A percentile compares a stretch with the other conserved stretches of the same genome.
Conservation (phyloP, 1,140 invertebrate genomes). For the Calycopis cecrops region DNA sequence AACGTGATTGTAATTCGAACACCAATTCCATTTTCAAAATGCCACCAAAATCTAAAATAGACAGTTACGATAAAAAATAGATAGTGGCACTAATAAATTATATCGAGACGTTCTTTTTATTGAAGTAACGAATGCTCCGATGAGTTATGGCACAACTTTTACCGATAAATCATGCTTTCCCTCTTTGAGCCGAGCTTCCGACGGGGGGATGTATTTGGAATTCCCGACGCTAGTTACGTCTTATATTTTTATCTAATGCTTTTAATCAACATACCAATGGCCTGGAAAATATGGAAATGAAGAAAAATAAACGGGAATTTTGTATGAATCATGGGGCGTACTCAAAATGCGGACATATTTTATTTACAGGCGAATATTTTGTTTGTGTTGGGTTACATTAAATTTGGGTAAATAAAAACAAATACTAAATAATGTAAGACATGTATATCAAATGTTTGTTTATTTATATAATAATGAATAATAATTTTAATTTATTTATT, state of each 20-base stretch:
- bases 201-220: constrained; percentile 24
- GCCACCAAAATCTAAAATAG: constrained; percentile 49
- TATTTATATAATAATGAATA: no score
- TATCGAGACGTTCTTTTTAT: constrained; percentile 68
- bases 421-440: no score
- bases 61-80: constrained; percentile 61
- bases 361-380: constrained; percentile 1
- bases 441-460: no score
- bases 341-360: not conserved
- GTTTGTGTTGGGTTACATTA: not conserved
- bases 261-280: constrained; percentile 18
- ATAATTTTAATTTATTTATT: no score
- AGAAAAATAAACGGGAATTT: not conserved
- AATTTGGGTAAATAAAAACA: not conserved
- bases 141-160: constrained; percentile 70
- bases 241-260: constrained; percentile 14
- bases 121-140: constrained; percentile 70
- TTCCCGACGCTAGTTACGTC: constrained; percentile 4
- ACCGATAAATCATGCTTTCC: constrained; percentile 67
- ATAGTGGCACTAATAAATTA: constrained; percentile 65
- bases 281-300: constrained; percentile 19
- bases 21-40: not conserved
- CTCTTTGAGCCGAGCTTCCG: constrained; percentile 49
- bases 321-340: not conserved
- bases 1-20: not conserved